phyloP scores from a whole-genome alignment of 2,113 vertebrate genomes.

The Sebastes schlegelii region DNA sequence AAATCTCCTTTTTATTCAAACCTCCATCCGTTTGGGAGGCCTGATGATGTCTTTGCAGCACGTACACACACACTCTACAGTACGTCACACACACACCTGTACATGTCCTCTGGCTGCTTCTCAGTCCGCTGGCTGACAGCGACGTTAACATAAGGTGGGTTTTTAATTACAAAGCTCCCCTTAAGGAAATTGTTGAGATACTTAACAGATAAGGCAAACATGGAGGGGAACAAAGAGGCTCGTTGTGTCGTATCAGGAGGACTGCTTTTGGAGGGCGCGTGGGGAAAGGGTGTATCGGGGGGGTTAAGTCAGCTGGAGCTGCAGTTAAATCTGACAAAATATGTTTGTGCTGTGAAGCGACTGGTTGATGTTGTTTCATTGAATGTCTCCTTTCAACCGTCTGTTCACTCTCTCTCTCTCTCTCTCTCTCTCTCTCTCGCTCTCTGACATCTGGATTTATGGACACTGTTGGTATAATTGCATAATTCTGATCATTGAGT shows the following conservation, averaged over 20 bases:
- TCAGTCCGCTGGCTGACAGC: slow-evolving; percentile 64
- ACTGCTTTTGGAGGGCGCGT: background rate
- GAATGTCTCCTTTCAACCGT: slow-evolving; percentile 12
- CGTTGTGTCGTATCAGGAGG: slow-evolving; percentile 54
- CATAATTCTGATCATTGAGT: slow-evolving; percentile 36
- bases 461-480: slow-evolving; percentile 7
- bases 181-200: slow-evolving; percentile 81
- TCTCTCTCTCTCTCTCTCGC: background rate
- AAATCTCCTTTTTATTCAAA: slow-evolving; percentile 22
- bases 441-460: slow-evolving; percentile 37
- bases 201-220: slow-evolving; percentile 68
- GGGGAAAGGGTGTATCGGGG: background rate
- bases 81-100: slow-evolving; percentile 35
- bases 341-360: slow-evolving; percentile 37
- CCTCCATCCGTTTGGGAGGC: slow-evolving; percentile 6
- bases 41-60: slow-evolving; percentile 29
- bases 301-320: slow-evolving; percentile 17
- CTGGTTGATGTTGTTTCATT: slow-evolving; percentile 12
- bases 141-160: slow-evolving; percentile 62
- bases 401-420: background rate
- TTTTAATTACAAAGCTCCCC: slow-evolving; percentile 77
- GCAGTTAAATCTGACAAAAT: slow-evolving; percentile 48
- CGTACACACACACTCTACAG: slow-evolving; percentile 15
- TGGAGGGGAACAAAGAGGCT: slow-evolving; percentile 65
- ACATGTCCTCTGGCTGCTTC: slow-evolving; percentile 28